These are phyloP conservation scores for Ichneumoninae sp. DNA, from an alignment of 2,888 invertebrate genomes.

Conservation along the genomic window DNA sequence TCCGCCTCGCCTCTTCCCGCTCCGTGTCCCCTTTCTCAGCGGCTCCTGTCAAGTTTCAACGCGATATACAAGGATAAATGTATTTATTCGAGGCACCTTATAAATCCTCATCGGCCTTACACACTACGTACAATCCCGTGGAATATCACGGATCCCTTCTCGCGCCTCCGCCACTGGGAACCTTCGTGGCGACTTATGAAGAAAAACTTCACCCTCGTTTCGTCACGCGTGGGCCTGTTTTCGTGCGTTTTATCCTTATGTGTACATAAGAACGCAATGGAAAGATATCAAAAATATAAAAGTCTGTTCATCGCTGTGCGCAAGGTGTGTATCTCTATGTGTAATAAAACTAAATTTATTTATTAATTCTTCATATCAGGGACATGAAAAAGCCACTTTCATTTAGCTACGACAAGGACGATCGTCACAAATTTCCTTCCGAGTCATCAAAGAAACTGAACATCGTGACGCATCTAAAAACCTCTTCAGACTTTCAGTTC, in stretches of 20 bases:
- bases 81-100: constrained; percentile 68
- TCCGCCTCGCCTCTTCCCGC: background rate
- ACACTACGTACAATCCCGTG: constrained; percentile 46
- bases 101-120: constrained; percentile 69
- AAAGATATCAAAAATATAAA: background rate
- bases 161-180: constrained; percentile 21
- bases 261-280: background rate
- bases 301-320: background rate
- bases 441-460: background rate
- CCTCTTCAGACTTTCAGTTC: background rate
- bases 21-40: constrained; percentile 49
- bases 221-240: background rate
- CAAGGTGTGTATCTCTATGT: background rate
- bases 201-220: background rate
- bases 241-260: background rate
- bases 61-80: constrained; percentile 61
- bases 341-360: background rate
- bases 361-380: background rate
- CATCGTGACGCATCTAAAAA: background rate
- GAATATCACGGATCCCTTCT: constrained; percentile 47
- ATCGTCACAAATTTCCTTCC: too few species aligned
- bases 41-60: constrained; percentile 47
- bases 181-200: background rate
- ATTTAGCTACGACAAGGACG: too few species aligned
- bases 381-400: too few species aligned